These are phyloP conservation scores for Kryphioiulus occultus DNA, from an alignment of 2,888 invertebrate species.

Conservation along the genomic window DNA sequence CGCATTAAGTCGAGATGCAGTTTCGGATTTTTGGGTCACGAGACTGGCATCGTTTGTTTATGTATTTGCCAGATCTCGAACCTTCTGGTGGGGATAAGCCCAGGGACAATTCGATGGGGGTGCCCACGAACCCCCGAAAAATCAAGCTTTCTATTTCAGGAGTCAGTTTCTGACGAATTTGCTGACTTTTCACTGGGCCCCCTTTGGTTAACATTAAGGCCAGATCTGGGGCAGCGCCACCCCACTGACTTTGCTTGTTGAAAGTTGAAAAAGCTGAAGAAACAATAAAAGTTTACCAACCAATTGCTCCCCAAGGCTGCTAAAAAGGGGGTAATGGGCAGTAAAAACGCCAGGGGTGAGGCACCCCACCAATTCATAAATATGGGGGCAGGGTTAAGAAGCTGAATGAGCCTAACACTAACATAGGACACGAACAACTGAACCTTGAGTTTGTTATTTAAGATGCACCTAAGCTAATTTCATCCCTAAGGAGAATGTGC, in stretches of 20 bases:
- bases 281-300: slow-evolving; percentile 12
- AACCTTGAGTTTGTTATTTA: background rate
- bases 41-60: background rate
- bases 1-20: slow-evolving; percentile 14
- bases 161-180: background rate
- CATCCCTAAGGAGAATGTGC: background rate
- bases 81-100: background rate
- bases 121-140: background rate
- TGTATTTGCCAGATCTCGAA: slow-evolving; percentile 18
- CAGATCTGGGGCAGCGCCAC: background rate
- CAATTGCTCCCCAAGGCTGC: background rate
- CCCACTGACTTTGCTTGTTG: slow-evolving; percentile 6
- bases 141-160: background rate
- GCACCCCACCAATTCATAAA: background rate
- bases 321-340: background rate
- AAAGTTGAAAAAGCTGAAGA: slow-evolving; percentile 13
- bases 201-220: background rate
- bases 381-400: background rate
- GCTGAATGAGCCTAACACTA: background rate
- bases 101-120: background rate
- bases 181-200: background rate
- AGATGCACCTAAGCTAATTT: background rate
- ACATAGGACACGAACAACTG: background rate
- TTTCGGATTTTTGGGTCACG: background rate
- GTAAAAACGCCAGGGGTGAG: background rate